Percentiles rank a stretch among this genome's conserved stretches.
Conservation (phyloP, 2,113 vertebrate species). For the Rhea pennata region DNA sequence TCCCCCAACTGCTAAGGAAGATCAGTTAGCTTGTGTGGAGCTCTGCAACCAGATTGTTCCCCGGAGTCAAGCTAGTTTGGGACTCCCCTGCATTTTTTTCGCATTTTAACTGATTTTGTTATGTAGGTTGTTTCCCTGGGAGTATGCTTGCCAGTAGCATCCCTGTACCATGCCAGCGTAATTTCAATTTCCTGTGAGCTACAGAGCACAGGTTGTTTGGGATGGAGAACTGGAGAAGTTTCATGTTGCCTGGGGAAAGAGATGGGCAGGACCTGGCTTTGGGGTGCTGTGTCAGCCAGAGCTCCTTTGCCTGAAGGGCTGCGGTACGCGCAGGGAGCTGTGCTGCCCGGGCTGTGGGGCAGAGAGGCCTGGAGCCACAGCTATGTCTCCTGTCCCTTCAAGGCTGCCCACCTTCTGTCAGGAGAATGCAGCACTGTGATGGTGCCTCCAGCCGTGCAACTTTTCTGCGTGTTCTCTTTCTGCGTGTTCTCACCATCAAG, state of each 20-base stretch:
- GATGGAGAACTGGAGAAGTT: background rate
- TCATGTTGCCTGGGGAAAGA: background rate
- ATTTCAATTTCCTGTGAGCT: background rate
- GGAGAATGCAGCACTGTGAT: rapidly evolving
- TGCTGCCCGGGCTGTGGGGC: background rate
- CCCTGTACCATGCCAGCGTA: background rate
- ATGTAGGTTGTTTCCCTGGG: background rate
- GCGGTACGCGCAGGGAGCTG: background rate
- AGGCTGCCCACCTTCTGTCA: background rate
- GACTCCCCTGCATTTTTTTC: rapidly evolving
- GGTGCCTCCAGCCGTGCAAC: background rate
- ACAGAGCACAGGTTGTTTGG: rapidly evolving
- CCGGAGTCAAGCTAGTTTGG: too few relatives aligned
- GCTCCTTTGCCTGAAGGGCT: background rate
- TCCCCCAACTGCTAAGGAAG: rapidly evolving
- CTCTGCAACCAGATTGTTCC: background rate
- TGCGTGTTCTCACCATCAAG: background rate
- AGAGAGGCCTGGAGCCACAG: background rate
- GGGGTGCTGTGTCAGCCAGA: background rate
- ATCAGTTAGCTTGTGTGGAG: background rate
- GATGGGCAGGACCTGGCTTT: background rate
- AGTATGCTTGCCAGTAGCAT: background rate
- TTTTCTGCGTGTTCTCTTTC: background rate
- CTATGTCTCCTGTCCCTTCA: background rate
- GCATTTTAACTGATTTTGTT: rapidly evolving